Evolutionary conservation across 1,140 invertebrate species (phyloP).

Genomic region (Homalodisca vitripennis): DNA sequence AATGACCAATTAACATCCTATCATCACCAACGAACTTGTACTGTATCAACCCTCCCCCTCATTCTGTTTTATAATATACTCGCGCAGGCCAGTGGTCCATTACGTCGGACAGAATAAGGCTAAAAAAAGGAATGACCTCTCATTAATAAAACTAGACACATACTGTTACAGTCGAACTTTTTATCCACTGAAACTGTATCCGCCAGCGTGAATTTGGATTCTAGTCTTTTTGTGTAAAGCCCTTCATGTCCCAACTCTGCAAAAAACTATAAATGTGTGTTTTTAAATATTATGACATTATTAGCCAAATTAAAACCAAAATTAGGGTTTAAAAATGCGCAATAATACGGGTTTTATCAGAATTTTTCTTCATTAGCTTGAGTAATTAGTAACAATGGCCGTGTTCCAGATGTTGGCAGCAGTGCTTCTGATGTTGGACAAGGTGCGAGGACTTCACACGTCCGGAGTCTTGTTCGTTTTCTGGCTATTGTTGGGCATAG

Average conservation of each 20-base stretch:
- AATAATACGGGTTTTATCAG: not conserved
- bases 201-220: too few species aligned
- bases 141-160: too few species aligned
- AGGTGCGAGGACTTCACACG: constrained; percentile 77
- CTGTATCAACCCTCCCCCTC: too few species aligned
- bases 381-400: constrained; percentile 41
- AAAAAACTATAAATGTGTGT: not conserved
- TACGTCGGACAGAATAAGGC: too few species aligned
- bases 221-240: not conserved
- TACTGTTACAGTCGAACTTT: too few species aligned
- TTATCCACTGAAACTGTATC: too few species aligned
- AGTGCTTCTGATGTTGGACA: constrained; percentile 71
- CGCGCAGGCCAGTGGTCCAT: too few species aligned
- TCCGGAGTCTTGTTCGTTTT: constrained; percentile 88
- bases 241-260: not conserved
- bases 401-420: constrained; percentile 66
- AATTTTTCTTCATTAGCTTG: not conserved
- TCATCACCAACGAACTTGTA: too few species aligned
- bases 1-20: too few species aligned
- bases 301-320: not conserved
- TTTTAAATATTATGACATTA: not conserved
- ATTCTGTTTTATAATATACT: too few species aligned
- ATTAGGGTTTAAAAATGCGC: not conserved
- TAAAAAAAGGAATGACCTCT: too few species aligned
- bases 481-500: constrained; percentile 74